Conservation (phyloP, 2,888 invertebrate genomes). For the Endotricha flammealis region DNA sequence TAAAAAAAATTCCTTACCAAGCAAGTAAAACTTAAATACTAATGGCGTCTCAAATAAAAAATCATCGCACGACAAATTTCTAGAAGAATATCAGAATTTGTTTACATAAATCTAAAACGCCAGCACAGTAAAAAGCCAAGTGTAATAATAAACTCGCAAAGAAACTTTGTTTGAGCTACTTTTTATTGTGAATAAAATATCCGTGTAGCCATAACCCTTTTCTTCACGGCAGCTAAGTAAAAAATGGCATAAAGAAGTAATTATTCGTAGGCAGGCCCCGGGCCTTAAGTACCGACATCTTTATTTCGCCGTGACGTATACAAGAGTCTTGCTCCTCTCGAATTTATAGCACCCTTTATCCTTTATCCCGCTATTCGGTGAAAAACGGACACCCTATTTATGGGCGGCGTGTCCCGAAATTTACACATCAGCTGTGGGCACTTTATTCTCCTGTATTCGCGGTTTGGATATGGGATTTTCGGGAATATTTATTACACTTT, state of each 20-base stretch:
- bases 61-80: no score
- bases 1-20: no score
- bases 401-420: slow-evolving; percentile 30
- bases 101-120: no score
- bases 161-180: not conserved
- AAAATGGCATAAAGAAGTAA: not conserved
- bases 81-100: no score
- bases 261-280: not conserved
- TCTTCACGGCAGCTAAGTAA: no score
- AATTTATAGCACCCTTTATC: slow-evolving; percentile 46
- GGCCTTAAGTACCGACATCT: slow-evolving; percentile 36
- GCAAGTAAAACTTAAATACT: no score
- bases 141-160: no score
- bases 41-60: no score
- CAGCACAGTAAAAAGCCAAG: no score
- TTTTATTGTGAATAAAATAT: not conserved
- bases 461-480: slow-evolving; percentile 1
- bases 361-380: slow-evolving; percentile 31
- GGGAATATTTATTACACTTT: no score
- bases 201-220: no score
- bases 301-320: slow-evolving; percentile 56
- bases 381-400: slow-evolving; percentile 38
- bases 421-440: slow-evolving; percentile 28
- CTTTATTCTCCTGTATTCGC: slow-evolving; percentile 7
- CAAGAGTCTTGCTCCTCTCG: slow-evolving; percentile 46